Percentiles rank a stretch among this genome's conserved stretches.
phyloP scores from a whole-genome alignment of 2,888 invertebrate genomes.

The Leptogaster cylindrica region DNA sequence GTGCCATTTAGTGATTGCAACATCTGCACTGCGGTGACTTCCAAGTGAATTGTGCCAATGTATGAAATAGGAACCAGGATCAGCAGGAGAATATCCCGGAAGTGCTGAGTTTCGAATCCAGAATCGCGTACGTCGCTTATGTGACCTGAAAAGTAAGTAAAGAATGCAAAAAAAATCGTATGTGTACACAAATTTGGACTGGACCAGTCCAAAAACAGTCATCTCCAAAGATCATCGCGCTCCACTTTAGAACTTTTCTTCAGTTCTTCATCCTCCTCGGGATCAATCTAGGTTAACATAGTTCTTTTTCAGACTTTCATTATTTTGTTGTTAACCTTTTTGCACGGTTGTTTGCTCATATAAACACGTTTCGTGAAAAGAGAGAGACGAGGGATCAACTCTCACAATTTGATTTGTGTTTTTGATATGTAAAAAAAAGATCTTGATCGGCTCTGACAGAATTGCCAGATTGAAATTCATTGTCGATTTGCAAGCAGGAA shows the following conservation, averaged over 20 bases:
- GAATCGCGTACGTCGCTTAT: background rate
- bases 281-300: constrained; percentile 27
- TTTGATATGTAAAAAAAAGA: constrained; percentile 24
- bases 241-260: constrained; percentile 13
- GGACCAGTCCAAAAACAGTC: background rate
- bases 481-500: constrained; percentile 12
- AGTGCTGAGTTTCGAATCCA: too few species aligned
- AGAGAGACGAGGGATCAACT: constrained; percentile 24
- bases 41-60: too few species aligned
- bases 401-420: constrained; percentile 18
- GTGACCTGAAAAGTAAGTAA: constrained; percentile 34
- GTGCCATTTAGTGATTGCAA: too few species aligned
- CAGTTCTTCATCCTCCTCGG: constrained; percentile 4
- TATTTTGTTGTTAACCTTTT: constrained; percentile 47
- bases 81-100: too few species aligned
- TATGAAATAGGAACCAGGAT: too few species aligned
- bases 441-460: constrained; percentile 33
- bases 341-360: constrained; percentile 44
- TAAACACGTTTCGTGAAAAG: constrained; percentile 33
- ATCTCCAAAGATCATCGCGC: constrained; percentile 5
- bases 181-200: constrained; percentile 9
- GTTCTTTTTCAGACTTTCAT: constrained; percentile 42
- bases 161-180: background rate
- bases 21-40: too few species aligned
- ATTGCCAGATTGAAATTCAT: too few species aligned